phyloP scores from a whole-genome alignment of 2,888 invertebrate species.

The Ornithoptera alexandrae region DNA sequence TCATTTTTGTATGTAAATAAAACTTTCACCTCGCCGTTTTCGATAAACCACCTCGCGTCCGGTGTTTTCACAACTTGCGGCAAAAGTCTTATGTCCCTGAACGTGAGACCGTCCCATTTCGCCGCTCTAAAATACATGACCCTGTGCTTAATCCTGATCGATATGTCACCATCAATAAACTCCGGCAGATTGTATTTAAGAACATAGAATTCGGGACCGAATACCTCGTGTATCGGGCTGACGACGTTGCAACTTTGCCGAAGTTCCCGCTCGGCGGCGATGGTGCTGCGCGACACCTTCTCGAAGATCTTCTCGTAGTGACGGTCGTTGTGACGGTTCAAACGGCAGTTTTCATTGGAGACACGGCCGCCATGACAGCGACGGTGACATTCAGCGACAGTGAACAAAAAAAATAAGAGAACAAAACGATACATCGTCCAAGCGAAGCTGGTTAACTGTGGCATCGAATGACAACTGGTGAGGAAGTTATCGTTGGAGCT shows the following conservation, averaged over 20 bases:
- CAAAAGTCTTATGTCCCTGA: slow-evolving; percentile 23
- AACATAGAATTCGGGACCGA: slow-evolving; percentile 19
- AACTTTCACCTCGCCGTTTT: slow-evolving; percentile 1
- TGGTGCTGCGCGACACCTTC: slow-evolving; percentile 25
- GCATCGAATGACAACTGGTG: not conserved
- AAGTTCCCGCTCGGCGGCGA: slow-evolving; percentile 27
- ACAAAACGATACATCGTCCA: slow-evolving; percentile 21
- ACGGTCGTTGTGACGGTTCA: slow-evolving; percentile 15
- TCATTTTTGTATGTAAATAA: slow-evolving; percentile 15
- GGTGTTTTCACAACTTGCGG: slow-evolving; percentile 7
- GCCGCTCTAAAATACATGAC: slow-evolving; percentile 18
- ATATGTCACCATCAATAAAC: slow-evolving; percentile 15
- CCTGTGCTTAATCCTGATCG: slow-evolving; percentile 27
- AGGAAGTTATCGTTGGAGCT: slow-evolving; percentile 3
- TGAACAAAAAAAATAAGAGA: slow-evolving; percentile 29
- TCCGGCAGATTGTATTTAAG: slow-evolving; percentile 21
- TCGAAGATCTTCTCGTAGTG: slow-evolving; percentile 25
- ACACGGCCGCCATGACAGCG: slow-evolving; percentile 11
- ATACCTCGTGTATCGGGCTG: slow-evolving; percentile 5
- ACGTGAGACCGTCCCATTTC: slow-evolving; percentile 11
- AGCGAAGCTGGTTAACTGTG: not conserved
- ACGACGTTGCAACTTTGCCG: slow-evolving; percentile 27
- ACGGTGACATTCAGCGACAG: slow-evolving; percentile 29
- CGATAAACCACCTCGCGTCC: slow-evolving; percentile 17
- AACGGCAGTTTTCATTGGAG: slow-evolving; percentile 10